phyloP scores from a whole-genome alignment of 2,113 vertebrate species.

The Chloroceryle aenea region DNA sequence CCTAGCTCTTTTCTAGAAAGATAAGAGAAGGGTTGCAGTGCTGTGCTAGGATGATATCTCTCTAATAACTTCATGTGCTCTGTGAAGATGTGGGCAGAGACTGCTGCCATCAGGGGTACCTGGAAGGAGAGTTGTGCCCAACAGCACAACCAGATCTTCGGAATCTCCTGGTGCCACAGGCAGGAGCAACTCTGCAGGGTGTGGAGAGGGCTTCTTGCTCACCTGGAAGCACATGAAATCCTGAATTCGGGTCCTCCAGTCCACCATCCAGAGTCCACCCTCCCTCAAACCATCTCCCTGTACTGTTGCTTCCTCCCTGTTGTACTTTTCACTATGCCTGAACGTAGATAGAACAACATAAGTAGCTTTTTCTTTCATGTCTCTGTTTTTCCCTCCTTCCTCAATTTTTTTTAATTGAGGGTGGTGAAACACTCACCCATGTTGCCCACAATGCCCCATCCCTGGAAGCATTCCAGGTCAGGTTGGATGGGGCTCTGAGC shows the following conservation, averaged over 20 bases:
- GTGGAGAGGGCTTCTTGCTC: background rate
- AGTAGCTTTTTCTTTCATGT: background rate
- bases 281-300: background rate
- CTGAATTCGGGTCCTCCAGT: background rate
- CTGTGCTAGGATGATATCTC: background rate
- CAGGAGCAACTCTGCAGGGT: background rate
- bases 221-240: background rate
- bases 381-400: background rate
- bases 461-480: too few species aligned
- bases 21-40: background rate
- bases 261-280: background rate
- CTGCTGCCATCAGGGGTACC: fast-evolving
- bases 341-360: background rate
- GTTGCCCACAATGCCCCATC: too few species aligned
- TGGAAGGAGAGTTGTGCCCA: fast-evolving
- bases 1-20: slow-evolving; percentile 49
- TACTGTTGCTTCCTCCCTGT: background rate
- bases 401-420: background rate
- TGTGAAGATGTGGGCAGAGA: background rate
- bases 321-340: background rate
- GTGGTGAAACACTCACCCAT: background rate
- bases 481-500: too few species aligned
- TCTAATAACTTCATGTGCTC: background rate
- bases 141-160: background rate
- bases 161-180: background rate